Evolutionary conservation across 2,113 vertebrate genomes (phyloP).

Genomic region (Rhynchomys soricoides): DNA sequence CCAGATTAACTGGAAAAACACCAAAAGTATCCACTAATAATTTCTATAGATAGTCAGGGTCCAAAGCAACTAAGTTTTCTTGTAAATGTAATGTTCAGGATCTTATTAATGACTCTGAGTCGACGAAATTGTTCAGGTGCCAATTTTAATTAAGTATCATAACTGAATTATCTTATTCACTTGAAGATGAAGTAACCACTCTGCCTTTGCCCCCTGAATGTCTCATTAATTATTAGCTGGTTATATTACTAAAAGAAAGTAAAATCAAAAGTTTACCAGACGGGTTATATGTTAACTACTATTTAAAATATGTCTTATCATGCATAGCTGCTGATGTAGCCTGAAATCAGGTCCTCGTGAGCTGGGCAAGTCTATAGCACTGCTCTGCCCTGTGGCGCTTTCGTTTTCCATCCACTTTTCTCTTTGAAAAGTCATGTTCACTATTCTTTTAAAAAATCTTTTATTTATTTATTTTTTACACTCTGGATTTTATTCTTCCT

Average conservation of each 20-base stretch:
- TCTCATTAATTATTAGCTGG: background rate
- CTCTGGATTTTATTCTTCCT: too few relatives aligned
- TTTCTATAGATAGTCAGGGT: background rate
- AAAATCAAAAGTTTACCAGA: background rate
- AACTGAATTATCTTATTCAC: slow-evolving; percentile 5
- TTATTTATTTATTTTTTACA: too few relatives aligned
- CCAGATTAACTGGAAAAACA: slow-evolving; percentile 8
- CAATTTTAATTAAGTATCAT: background rate
- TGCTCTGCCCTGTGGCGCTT: background rate
- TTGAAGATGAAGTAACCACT: background rate
- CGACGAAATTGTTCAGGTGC: slow-evolving; percentile 22
- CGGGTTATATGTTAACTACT: background rate
- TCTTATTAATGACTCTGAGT: slow-evolving; percentile 20
- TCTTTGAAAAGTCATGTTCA: background rate
- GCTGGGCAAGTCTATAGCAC: background rate
- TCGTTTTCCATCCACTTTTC: background rate
- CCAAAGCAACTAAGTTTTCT: background rate
- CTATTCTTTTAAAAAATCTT: too few relatives aligned
- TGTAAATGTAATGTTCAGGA: background rate
- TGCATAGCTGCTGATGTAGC: background rate
- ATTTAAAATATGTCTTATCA: background rate
- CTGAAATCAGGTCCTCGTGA: background rate
- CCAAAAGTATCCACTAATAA: background rate
- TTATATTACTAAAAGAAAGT: background rate
- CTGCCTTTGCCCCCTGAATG: background rate